Evolutionary conservation across 2,113 vertebrate genomes (phyloP).

Genomic region (Rhineura floridana): DNA sequence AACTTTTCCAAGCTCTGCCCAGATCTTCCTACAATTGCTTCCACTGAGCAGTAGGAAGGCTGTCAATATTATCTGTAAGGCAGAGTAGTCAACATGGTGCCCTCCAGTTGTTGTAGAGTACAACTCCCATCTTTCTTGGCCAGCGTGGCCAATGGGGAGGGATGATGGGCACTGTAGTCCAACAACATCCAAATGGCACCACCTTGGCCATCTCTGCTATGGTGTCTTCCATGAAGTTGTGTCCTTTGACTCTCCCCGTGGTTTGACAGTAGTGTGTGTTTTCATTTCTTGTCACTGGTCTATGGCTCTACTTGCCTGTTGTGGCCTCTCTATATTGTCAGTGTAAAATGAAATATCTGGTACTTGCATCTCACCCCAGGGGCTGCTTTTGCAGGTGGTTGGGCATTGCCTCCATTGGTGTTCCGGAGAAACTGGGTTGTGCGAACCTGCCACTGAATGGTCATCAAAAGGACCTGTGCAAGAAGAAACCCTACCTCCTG

Average conservation of each 20-base stretch:
- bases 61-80: too few relatives aligned
- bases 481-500: slow-evolving; percentile 85
- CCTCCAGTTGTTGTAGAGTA: not conserved
- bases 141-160: too few relatives aligned
- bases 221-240: not conserved
- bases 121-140: not conserved
- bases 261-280: not conserved
- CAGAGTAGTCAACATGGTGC: too few relatives aligned
- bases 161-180: too few relatives aligned
- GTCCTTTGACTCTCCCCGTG: not conserved
- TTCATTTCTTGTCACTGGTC: not conserved
- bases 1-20: too few relatives aligned
- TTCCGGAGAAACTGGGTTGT: slow-evolving; percentile 83
- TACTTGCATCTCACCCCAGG: not conserved
- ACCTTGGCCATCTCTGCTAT: not conserved
- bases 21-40: too few relatives aligned
- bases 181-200: too few relatives aligned
- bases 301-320: not conserved
- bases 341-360: not conserved
- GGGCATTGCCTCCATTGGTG: slow-evolving; percentile 83
- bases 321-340: not conserved
- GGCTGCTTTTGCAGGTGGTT: slow-evolving; percentile 84
- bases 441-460: slow-evolving; percentile 78
- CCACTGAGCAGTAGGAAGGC: too few relatives aligned
- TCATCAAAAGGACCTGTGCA: slow-evolving; percentile 88